Evolutionary conservation across 1,140 invertebrate genomes (phyloP).

Genomic region (Antheraea pernyi): DNA sequence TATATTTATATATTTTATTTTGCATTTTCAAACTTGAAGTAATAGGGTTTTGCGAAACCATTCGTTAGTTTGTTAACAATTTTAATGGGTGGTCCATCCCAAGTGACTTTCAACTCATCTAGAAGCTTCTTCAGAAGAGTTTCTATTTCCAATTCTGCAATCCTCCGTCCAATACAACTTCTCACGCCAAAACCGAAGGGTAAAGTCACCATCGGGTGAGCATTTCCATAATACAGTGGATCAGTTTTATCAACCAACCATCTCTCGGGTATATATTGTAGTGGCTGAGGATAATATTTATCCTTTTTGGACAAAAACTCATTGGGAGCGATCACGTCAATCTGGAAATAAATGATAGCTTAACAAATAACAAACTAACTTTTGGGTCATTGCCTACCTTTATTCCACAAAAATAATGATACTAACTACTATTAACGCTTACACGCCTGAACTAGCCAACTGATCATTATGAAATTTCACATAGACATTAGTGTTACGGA

Average conservation of each 20-base stretch:
- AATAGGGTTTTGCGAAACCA: slow-evolving; percentile 44
- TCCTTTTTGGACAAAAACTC: slow-evolving; percentile 74
- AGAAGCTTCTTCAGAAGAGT: slow-evolving; percentile 81
- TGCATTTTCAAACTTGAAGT: slow-evolving; percentile 49
- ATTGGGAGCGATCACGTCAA: slow-evolving; percentile 76
- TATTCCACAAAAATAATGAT: too few species aligned
- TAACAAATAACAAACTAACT: too few species aligned
- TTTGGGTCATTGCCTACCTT: too few species aligned
- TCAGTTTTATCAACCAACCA: slow-evolving; percentile 77
- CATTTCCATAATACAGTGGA: slow-evolving; percentile 66
- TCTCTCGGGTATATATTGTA: slow-evolving; percentile 81
- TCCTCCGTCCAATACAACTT: slow-evolving; percentile 81
- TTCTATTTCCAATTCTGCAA: slow-evolving; percentile 87
- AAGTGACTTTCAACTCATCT: slow-evolving; percentile 75
- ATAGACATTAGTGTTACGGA: too few species aligned
- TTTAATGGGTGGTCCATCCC: slow-evolving; percentile 67
- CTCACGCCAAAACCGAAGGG: slow-evolving; percentile 84
- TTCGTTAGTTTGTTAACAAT: slow-evolving; percentile 48
- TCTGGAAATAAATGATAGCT: slow-evolving; percentile 50
- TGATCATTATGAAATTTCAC: too few species aligned
- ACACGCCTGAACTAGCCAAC: too few species aligned
- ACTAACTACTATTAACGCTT: too few species aligned
- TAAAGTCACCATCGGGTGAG: slow-evolving; percentile 80
- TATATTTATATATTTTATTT: slow-evolving; percentile 15
- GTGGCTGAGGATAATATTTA: slow-evolving; percentile 75